phyloP scores from a whole-genome alignment of 2,113 vertebrate genomes.

The Equus przewalskii region DNA sequence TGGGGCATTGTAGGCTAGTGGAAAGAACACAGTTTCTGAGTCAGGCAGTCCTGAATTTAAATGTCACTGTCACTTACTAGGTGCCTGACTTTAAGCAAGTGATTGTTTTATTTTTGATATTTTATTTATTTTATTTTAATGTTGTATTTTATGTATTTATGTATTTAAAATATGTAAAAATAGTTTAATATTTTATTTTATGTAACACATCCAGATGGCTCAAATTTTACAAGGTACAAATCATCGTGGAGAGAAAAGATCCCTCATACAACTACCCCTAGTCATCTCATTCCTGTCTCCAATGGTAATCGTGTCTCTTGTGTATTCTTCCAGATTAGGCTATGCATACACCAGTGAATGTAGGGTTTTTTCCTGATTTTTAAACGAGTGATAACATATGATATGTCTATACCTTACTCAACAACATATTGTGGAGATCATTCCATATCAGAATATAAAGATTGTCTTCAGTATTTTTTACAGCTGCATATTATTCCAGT shows the following conservation, averaged over 20 bases:
- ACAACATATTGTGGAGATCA: not conserved
- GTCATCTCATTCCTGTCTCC: not conserved
- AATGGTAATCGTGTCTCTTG: not conserved
- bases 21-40: not conserved
- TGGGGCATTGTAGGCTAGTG: not conserved
- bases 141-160: too few species aligned
- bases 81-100: constrained; percentile 2
- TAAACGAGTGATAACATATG: not conserved
- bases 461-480: not conserved
- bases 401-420: not conserved
- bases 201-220: not conserved
- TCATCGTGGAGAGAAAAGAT: not conserved
- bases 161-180: too few species aligned
- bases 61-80: not conserved
- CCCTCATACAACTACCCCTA: not conserved
- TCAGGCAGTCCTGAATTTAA: not conserved
- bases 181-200: not conserved
- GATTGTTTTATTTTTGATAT: not conserved
- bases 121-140: not conserved
- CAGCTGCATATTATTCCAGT: not conserved
- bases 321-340: not conserved
- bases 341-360: not conserved
- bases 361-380: constrained; percentile 3
- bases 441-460: not conserved
- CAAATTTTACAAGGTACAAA: constrained; percentile 2